phyloP scores from a whole-genome alignment of 1,140 invertebrate genomes.

The Papilio polytes region DNA sequence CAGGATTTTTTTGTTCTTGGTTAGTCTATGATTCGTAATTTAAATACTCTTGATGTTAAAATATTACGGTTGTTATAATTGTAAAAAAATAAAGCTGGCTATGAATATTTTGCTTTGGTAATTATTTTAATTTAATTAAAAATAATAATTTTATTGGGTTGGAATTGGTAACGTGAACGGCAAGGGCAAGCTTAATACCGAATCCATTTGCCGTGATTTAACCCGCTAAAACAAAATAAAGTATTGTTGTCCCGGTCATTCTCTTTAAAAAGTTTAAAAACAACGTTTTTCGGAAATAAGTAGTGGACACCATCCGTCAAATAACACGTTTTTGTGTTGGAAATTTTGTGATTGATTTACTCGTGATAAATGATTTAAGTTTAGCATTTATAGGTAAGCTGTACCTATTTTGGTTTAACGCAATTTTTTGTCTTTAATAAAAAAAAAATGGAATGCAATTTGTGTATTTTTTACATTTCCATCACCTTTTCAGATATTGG shows the following conservation, averaged over 20 bases:
- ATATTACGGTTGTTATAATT: background rate
- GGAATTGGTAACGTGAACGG: too few species aligned
- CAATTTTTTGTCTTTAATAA: conserved; percentile 23
- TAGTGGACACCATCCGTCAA: background rate
- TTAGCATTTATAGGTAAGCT: conserved; percentile 13
- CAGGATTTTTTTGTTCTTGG: too few species aligned
- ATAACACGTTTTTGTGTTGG: background rate
- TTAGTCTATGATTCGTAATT: background rate
- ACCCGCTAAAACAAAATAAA: background rate
- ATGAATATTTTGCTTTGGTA: too few species aligned
- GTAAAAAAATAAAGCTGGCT: background rate
- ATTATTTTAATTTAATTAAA: background rate
- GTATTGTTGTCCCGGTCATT: background rate
- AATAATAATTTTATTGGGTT: background rate
- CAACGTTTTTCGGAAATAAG: background rate
- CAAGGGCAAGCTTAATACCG: background rate
- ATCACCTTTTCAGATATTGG: background rate
- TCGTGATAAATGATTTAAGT: conserved; percentile 10
- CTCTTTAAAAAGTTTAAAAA: background rate
- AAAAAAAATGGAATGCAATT: background rate
- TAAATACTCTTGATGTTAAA: background rate
- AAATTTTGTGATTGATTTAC: conserved; percentile 3
- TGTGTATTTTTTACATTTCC: background rate
- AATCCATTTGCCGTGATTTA: background rate
- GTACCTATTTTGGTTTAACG: conserved; percentile 14